These are phyloP conservation scores for Drosophila erecta DNA, from an alignment of 1,140 invertebrate genomes.

Conservation along the genomic window DNA sequence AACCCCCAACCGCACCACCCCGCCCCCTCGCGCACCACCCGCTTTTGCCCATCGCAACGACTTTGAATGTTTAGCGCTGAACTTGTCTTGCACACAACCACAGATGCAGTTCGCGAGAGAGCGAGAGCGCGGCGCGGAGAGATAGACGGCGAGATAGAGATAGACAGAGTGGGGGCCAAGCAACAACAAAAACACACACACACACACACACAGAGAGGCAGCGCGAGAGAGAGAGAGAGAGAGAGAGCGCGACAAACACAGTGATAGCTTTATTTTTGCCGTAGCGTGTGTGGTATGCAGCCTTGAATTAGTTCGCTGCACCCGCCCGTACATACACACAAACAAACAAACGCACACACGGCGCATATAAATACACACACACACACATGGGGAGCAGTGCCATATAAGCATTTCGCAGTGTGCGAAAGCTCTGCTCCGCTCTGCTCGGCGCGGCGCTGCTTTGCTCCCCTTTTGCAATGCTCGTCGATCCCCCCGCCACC, in stretches of 20 bases:
- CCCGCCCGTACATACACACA: constrained; percentile 67
- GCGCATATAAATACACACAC: constrained; percentile 30
- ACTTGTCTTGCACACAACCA: constrained; percentile 75
- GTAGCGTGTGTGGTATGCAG: constrained; percentile 80
- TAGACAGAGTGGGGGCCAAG: constrained; percentile 14
- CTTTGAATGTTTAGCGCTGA: constrained; percentile 83
- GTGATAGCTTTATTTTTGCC: constrained; percentile 78
- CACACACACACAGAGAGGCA: neutral
- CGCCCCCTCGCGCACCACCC: neutral
- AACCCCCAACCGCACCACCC: neutral
- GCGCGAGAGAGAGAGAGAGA: neutral
- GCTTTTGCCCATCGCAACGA: constrained; percentile 41
- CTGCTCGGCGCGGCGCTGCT: constrained; percentile 4
- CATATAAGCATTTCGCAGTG: constrained; percentile 54
- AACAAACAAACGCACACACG: constrained; percentile 31
- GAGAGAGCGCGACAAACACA: constrained; percentile 57
- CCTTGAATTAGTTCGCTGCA: constrained; percentile 85
- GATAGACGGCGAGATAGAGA: constrained; percentile 8
- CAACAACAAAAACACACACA: neutral
- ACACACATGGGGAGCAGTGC: constrained; percentile 21
- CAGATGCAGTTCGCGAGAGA: constrained; percentile 5
- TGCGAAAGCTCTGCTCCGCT: constrained; percentile 63
- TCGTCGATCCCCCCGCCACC: constrained; percentile 17
- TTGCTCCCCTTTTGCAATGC: constrained; percentile 51
- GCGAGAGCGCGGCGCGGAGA: constrained; percentile 1